Base-by-base conservation (phyloP, 2,113 vertebrate genomes). In the Garra rufa region DNA sequence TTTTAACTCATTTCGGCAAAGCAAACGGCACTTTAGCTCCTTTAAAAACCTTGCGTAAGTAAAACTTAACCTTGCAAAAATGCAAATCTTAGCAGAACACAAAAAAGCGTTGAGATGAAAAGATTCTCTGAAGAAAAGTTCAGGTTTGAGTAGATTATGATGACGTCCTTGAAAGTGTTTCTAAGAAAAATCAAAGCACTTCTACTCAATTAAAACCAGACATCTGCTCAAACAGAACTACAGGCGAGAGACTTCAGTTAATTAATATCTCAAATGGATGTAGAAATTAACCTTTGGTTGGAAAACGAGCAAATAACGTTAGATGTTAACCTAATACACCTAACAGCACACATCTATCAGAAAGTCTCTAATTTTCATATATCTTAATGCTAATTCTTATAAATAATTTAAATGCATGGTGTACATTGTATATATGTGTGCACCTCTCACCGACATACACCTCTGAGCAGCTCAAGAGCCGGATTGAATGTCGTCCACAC, bases 81-180 rank as follows among this genome's bases (percentile, higher is more conserved):
- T 57, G 50, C 5, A 57, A 14, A 77, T n/a, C 9, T 76, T 30
- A 57, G 9, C 46, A 57, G 48, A 76, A 57, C 17, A 38, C 0
- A 11, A n/a, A 21, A 8, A 76, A n/a, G 34, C 6, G 3, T 21
- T 2, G 1, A 6, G 67, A 38, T 70, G 67, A 43, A 70, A 70
- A 70, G 67, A 70, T 6, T 41, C 34, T 75, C 9, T 48, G 44
- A 48, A 9, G 43, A 48, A 26, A 19, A 41, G 43, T 75, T 75
- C 11, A 75, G 24, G 48, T 75, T 75, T 24, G 44, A 50, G 14
- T 5, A 3, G 26, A 46, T 30, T 28, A 28, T 34, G 26, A 30
- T 76, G 26, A 76, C 3, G 71, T 76, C 71, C 84, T 76, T 57
- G 71, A 85, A 67, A 10, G n/a, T 34, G 46, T 46, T 55, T 74